These are phyloP conservation scores for Xanthia icteritia DNA, from an alignment of 2,888 invertebrate species.

Conservation along the genomic window DNA sequence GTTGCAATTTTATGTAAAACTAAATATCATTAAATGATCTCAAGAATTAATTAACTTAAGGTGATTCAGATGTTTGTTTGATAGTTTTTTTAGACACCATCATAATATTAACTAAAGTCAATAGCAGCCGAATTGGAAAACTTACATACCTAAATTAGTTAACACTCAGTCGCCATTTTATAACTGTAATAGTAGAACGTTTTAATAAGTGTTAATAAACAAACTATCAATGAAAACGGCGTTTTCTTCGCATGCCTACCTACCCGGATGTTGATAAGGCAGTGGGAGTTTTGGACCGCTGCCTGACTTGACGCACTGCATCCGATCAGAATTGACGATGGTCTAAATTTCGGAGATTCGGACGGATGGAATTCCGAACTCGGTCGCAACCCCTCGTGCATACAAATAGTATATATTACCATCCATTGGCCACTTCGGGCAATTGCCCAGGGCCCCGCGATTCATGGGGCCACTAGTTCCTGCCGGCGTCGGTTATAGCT, in stretches of 20 bases:
- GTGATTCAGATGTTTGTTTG: conserved; percentile 66
- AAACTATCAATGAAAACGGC: conserved; percentile 71
- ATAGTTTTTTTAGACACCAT: conserved; percentile 67
- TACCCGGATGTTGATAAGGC: neutral
- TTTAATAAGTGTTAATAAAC: conserved; percentile 88
- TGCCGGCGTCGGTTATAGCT: no score
- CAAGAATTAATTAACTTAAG: conserved; percentile 73
- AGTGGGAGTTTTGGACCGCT: no score
- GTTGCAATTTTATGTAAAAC: conserved; percentile 62
- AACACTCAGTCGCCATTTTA: conserved; percentile 83
- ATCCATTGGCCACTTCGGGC: no score
- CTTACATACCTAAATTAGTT: conserved; percentile 69
- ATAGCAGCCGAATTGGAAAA: conserved; percentile 75
- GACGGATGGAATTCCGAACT: neutral
- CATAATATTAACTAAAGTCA: conserved; percentile 66
- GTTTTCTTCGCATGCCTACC: conserved; percentile 25
- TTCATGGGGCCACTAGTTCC: no score
- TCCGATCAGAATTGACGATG: neutral
- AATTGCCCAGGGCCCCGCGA: no score
- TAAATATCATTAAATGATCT: conserved; percentile 78
- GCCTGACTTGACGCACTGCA: neutral
- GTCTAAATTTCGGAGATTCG: neutral
- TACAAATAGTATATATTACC: no score
- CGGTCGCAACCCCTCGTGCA: neutral
- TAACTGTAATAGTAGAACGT: conserved; percentile 85